These are phyloP conservation scores for Alectura lathami DNA, from an alignment of 2,113 vertebrate species.

Conservation along the genomic window DNA sequence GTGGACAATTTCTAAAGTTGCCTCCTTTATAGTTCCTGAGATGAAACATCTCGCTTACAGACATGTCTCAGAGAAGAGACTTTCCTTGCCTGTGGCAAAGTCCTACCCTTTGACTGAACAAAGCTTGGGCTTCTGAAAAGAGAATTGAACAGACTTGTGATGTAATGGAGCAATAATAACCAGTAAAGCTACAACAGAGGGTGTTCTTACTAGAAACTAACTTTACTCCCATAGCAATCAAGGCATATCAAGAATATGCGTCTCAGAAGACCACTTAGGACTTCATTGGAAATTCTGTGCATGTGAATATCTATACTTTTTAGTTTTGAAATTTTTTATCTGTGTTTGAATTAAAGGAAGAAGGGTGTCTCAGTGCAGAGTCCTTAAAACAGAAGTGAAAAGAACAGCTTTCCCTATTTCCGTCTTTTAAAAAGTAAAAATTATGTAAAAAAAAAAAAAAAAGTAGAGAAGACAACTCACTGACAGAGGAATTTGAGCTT, in stretches of 20 bases:
- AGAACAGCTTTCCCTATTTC: not conserved
- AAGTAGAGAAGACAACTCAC: not conserved
- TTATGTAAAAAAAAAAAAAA: not conserved
- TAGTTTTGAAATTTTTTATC: not conserved
- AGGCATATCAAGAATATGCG: not conserved
- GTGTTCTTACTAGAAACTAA: not conserved
- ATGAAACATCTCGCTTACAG: slow-evolving; percentile 26
- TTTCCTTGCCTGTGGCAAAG: not conserved
- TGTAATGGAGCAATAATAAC: not conserved
- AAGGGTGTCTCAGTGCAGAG: not conserved
- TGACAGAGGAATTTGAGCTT: not conserved
- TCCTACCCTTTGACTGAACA: not conserved
- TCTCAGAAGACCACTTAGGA: not conserved
- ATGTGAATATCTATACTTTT: not conserved
- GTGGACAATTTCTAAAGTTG: not conserved
- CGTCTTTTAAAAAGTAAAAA: not conserved
- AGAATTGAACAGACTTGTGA: not conserved
- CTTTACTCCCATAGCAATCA: not conserved
- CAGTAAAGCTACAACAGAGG: not conserved
- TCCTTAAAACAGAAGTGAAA: not conserved
- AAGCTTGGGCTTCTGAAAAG: not conserved
- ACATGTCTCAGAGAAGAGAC: not conserved
- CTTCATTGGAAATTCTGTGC: not conserved
- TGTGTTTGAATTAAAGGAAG: not conserved
- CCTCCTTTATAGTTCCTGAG: not conserved